Base-by-base conservation (phyloP, 2,797 vertebrate species). In the Thripadectes ignobilis region DNA sequence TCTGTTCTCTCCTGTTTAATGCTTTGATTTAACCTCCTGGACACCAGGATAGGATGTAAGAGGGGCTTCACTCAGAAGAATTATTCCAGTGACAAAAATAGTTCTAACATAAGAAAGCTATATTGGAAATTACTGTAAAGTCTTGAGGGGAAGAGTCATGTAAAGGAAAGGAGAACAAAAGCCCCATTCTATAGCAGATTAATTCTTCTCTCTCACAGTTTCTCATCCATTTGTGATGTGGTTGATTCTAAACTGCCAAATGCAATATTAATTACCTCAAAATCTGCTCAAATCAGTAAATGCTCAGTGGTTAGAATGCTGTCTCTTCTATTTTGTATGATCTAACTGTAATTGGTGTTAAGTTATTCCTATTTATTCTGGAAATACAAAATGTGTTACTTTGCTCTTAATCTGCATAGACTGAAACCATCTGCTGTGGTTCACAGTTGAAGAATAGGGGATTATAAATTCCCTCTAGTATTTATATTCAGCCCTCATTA, bases 331-430 rank as follows among this genome's bases (percentile, higher is more conserved):
- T 85, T 89, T 87, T 74, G 21, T 29, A 74, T 30, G 36, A 83
- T 80, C 38, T 83, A 72, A 67, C 61, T 74, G 39, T 71, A 89
- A 87, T 36, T 79, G 81, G 61, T 93, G 94, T 91, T 80, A 94
- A 97, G 24, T 83, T 95, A 92, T 93, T 95, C 93, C 76, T 94
- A 49, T 92, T 93, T 95, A 67, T 95, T 91, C 95, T 92, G 84
- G 84, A 96, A 94, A 88, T 93, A 89, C 38, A 88, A 89, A 95
- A 93, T 68, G 84, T 96, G 78, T 88, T 93, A 94, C 81, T 92
- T 94, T 89, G 81, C 54, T 95, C 78, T 93, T 95, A 85, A 96
- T 95, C 93, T 95, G 68, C 84, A 96, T 75, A 93, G 96, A 94
- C 93, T 88, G 82, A 87, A 96, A 88, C 91, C 82, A 96, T 91